Evolutionary conservation across 1,140 invertebrate species (phyloP).

Genomic region (Heliothis subflexa): DNA sequence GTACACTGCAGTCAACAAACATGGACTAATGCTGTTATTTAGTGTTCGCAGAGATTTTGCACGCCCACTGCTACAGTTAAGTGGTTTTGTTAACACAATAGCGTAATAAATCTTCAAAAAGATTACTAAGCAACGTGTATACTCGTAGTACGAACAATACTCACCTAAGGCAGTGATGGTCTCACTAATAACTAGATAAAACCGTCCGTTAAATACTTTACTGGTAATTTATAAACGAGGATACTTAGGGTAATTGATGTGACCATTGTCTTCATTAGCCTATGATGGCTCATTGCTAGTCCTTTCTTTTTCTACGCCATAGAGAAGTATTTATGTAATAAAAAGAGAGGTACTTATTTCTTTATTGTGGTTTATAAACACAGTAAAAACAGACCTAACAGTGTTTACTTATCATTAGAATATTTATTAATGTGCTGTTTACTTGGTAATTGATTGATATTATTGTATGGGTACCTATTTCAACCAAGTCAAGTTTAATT

Average conservation of each 20-base stretch:
- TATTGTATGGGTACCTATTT: no score
- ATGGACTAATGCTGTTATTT: neutral
- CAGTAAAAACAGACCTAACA: neutral
- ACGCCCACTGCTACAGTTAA: neutral
- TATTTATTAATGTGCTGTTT: neutral
- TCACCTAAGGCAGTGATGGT: no score
- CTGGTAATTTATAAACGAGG: no score
- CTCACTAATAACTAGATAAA: neutral
- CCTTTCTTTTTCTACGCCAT: no score
- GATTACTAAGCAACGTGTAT: neutral
- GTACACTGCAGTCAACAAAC: neutral
- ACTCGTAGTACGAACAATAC: no score
- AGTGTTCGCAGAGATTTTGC: neutral
- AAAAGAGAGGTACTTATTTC: neutral
- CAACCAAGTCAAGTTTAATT: no score
- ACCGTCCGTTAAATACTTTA: neutral
- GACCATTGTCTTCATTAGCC: no score
- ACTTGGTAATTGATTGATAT: neutral
- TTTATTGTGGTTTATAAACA: no score
- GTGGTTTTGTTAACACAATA: constrained; percentile 13
- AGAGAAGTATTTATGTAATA: no score
- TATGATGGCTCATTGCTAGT: no score
- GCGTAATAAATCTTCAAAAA: constrained; percentile 14
- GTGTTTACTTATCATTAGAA: neutral
- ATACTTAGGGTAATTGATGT: no score